phyloP scores from a whole-genome alignment of 2,888 invertebrate species.

The Drosophila gaucha region DNA sequence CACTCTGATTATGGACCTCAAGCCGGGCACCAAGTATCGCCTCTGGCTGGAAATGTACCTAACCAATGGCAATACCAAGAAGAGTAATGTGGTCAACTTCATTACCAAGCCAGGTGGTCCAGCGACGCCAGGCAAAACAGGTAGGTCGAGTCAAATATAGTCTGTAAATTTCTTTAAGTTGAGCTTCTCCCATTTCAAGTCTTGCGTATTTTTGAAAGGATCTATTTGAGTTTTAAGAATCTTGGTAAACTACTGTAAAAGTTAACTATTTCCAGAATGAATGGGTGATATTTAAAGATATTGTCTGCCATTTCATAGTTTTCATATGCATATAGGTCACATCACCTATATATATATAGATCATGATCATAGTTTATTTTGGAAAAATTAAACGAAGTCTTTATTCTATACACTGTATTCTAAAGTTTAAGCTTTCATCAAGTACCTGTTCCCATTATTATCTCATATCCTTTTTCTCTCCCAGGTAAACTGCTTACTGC shows the following conservation, averaged over 20 bases:
- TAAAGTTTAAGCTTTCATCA: too few species aligned
- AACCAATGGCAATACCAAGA: slow-evolving; percentile 95
- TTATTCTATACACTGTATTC: too few species aligned
- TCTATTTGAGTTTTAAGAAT: slow-evolving; percentile 69
- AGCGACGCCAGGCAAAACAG: slow-evolving; percentile 85
- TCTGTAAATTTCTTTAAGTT: neutral
- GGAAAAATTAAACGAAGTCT: too few species aligned
- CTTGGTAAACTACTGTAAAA: too few species aligned
- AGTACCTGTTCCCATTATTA: neutral
- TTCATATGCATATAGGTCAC: too few species aligned
- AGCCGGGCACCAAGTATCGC: slow-evolving; percentile 92
- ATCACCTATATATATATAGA: too few species aligned
- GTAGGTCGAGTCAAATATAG: slow-evolving; percentile 58
- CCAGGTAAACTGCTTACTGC: slow-evolving; percentile 86
- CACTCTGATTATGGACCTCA: slow-evolving; percentile 88
- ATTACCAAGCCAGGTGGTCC: slow-evolving; percentile 91
- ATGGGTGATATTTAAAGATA: too few species aligned
- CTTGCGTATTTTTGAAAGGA: slow-evolving; percentile 73
- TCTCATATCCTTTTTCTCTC: neutral
- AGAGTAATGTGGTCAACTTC: slow-evolving; percentile 95
- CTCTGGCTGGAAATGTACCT: slow-evolving; percentile 95
- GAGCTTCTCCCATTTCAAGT: slow-evolving; percentile 60
- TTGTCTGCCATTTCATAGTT: too few species aligned
- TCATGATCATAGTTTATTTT: too few species aligned
- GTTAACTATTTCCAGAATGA: too few species aligned